Percentiles rank a stretch among this genome's conserved stretches.
phyloP scores from a whole-genome alignment of 2,113 vertebrate species.

The Tringa solitaria region DNA sequence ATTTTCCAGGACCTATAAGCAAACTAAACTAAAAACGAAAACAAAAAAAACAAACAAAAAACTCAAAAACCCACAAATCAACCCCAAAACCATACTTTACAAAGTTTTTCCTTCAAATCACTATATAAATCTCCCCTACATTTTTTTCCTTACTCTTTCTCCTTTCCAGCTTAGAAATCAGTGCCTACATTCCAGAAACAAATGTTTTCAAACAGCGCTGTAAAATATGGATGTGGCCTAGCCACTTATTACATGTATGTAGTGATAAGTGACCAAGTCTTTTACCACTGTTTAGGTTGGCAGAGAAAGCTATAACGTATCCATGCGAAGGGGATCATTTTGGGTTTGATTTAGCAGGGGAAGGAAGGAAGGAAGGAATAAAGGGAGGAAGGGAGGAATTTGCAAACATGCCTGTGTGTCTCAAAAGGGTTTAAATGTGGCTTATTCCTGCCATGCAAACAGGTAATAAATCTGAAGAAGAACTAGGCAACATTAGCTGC shows the following conservation, averaged over 20 bases:
- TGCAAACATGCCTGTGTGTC: background rate
- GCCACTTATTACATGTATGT: background rate
- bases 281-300: background rate
- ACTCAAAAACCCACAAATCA: background rate
- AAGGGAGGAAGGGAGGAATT: background rate
- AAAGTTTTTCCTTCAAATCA: background rate
- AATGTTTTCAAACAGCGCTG: background rate
- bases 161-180: background rate
- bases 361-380: background rate
- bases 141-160: background rate
- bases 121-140: background rate
- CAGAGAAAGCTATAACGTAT: background rate
- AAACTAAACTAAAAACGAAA: background rate
- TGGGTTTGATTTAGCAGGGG: background rate
- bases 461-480: background rate
- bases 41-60: background rate
- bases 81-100: background rate
- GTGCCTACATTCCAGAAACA: background rate
- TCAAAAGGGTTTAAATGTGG: background rate
- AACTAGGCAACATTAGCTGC: background rate
- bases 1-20: conserved; percentile 17
- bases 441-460: background rate
- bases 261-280: background rate
- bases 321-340: background rate
- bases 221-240: background rate